Percentiles rank a stretch among this genome's conserved stretches.
These are phyloP conservation scores for Luperina testacea DNA, from an alignment of 2,888 invertebrate species.

Conservation along the genomic window DNA sequence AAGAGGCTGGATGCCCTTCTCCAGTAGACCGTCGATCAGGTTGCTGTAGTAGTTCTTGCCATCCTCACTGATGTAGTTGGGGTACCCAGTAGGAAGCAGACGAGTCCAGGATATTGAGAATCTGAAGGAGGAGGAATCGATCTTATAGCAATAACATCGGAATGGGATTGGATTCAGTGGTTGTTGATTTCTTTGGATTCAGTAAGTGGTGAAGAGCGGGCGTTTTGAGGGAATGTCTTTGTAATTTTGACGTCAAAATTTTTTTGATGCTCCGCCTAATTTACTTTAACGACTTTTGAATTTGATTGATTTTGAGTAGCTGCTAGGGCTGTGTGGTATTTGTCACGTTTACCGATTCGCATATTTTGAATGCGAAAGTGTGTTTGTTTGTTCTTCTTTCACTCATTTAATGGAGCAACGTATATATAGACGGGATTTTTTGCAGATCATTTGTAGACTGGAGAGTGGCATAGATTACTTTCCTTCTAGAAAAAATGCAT, in stretches of 20 bases:
- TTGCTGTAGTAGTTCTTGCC: constrained; percentile 89
- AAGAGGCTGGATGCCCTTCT: constrained; percentile 88
- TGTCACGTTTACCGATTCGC: background rate
- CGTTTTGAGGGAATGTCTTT: background rate
- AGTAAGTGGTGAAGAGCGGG: background rate
- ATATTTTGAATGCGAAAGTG: background rate
- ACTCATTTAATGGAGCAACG: background rate
- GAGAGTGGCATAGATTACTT: background rate
- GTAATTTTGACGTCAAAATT: background rate
- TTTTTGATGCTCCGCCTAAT: no score
- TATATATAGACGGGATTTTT: no score
- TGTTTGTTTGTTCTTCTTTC: background rate
- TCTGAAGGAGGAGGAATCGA: constrained; percentile 63
- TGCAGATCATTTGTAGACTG: background rate
- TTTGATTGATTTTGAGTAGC: background rate
- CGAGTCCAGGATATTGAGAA: constrained; percentile 91
- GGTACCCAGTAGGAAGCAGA: constrained; percentile 78
- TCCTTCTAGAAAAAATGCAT: background rate
- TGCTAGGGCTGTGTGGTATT: no score
- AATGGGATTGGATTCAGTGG: background rate
- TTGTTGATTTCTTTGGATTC: no score
- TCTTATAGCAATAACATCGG: background rate
- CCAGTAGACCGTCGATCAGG: constrained; percentile 87
- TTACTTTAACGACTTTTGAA: background rate
- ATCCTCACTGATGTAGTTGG: constrained; percentile 82